These are phyloP conservation scores for Coelinius sp. DNA, from an alignment of 2,888 invertebrate species.

Conservation along the genomic window DNA sequence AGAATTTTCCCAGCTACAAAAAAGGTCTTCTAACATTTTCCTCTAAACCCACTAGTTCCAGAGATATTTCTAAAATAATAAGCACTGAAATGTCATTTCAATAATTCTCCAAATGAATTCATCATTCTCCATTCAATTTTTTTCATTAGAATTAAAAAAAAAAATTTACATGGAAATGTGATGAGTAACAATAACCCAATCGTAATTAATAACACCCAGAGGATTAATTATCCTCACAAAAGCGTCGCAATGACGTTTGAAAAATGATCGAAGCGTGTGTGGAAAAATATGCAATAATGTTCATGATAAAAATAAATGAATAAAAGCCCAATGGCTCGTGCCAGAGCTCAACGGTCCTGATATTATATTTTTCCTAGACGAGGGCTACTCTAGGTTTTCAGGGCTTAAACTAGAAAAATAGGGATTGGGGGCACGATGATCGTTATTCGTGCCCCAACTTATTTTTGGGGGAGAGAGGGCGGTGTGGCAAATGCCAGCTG, in stretches of 20 bases:
- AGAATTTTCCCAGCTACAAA: too few relatives aligned
- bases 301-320: too few relatives aligned
- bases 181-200: not conserved
- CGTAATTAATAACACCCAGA: not conserved
- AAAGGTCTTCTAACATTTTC: too few relatives aligned
- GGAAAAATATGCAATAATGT: not conserved
- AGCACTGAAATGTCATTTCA: too few relatives aligned
- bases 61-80: too few relatives aligned
- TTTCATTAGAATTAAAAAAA: not conserved
- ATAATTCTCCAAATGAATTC: too few relatives aligned
- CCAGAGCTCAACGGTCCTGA: not conserved
- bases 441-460: constrained; percentile 15
- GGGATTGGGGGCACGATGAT: constrained; percentile 34
- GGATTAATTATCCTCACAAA: not conserved
- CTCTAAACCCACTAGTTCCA: too few relatives aligned
- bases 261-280: not conserved
- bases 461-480: constrained; percentile 42
- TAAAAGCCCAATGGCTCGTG: constrained; percentile 28
- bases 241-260: not conserved
- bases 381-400: constrained; percentile 21
- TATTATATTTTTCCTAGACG: constrained; percentile 36
- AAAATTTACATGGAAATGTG: not conserved
- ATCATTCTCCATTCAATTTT: not conserved
- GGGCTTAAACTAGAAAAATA: constrained; percentile 31
- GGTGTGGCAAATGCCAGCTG: constrained; percentile 64